Evolutionary conservation across 2,797 vertebrate genomes (phyloP).

Genomic region (Pogonophryne albipinna): DNA sequence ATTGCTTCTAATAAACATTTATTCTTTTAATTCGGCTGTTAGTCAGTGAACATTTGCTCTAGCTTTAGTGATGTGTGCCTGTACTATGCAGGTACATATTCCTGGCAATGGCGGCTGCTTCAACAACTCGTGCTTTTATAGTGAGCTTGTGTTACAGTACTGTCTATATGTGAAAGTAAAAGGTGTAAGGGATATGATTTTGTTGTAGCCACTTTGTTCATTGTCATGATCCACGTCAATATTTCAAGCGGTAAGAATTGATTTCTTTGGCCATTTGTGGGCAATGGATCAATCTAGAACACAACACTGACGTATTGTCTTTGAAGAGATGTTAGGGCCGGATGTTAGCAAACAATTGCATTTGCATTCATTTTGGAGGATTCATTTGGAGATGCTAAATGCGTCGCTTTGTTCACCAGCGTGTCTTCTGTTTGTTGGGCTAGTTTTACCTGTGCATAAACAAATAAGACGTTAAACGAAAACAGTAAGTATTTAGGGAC

Average conservation of each 20-base stretch:
- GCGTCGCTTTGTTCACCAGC: no score
- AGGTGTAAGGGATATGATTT: not conserved
- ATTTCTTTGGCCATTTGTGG: not conserved
- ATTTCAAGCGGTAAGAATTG: not conserved
- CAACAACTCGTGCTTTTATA: not conserved
- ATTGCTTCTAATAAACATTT: constrained; percentile 30
- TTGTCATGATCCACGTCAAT: no score
- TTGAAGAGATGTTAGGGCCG: not conserved
- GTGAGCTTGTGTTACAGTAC: not conserved
- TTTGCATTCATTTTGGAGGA: no score
- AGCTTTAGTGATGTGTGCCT: not conserved
- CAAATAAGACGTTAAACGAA: no score
- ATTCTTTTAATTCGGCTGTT: not conserved
- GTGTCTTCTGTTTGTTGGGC: no score
- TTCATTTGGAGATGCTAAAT: not conserved
- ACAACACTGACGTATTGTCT: not conserved
- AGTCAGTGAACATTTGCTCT: not conserved
- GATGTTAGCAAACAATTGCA: not conserved
- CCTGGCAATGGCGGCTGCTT: not conserved
- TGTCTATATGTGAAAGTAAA: not conserved
- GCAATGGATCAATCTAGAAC: not conserved
- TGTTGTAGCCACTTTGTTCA: no score
- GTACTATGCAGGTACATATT: not conserved
- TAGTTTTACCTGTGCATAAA: no score
- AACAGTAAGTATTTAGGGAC: no score